Conservation (phyloP, 2,888 invertebrate genomes). For the Phalangium opilio region DNA sequence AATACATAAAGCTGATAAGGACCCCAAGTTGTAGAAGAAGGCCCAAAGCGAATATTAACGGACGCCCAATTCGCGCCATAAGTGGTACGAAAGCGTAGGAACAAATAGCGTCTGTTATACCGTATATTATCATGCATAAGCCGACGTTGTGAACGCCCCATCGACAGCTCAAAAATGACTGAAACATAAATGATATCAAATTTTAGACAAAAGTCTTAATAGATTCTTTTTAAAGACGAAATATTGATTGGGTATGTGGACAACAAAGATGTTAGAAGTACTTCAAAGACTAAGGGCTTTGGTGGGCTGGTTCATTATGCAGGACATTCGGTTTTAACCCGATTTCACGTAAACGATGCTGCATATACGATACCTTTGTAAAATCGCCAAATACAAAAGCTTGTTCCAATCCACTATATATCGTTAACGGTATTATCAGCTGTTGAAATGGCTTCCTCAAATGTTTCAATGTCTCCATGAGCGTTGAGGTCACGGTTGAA, state of each 20-base stretch:
- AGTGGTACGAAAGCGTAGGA: slow-evolving; percentile 78
- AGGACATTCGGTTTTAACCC: too few relatives aligned
- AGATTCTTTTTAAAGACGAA: too few relatives aligned
- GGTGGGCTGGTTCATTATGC: too few relatives aligned
- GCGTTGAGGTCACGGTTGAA: slow-evolving; percentile 30
- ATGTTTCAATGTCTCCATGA: slow-evolving; percentile 78
- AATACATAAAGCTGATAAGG: too few relatives aligned
- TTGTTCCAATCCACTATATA: slow-evolving; percentile 96
- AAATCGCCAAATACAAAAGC: slow-evolving; percentile 74
- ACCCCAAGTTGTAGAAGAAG: too few relatives aligned
- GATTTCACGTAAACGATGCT: too few relatives aligned
- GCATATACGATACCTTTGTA: slow-evolving; percentile 37
- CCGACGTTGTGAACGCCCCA: slow-evolving; percentile 84
- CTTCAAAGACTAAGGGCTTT: too few relatives aligned
- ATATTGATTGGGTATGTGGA: too few relatives aligned
- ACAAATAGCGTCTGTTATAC: slow-evolving; percentile 79
- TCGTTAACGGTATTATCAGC: slow-evolving; percentile 79
- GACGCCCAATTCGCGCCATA: slow-evolving; percentile 80
- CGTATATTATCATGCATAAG: slow-evolving; percentile 93
- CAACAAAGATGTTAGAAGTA: too few relatives aligned
- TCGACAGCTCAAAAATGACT: slow-evolving; percentile 74
- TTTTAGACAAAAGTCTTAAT: too few relatives aligned
- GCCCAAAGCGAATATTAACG: slow-evolving; percentile 61
- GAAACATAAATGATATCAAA: too few relatives aligned
- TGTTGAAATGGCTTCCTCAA: slow-evolving; percentile 76